Percentiles rank a stretch among this genome's conserved stretches.
Evolutionary conservation across 2,888 invertebrate species (phyloP).

Genomic region (Liposcelis brunnea): DNA sequence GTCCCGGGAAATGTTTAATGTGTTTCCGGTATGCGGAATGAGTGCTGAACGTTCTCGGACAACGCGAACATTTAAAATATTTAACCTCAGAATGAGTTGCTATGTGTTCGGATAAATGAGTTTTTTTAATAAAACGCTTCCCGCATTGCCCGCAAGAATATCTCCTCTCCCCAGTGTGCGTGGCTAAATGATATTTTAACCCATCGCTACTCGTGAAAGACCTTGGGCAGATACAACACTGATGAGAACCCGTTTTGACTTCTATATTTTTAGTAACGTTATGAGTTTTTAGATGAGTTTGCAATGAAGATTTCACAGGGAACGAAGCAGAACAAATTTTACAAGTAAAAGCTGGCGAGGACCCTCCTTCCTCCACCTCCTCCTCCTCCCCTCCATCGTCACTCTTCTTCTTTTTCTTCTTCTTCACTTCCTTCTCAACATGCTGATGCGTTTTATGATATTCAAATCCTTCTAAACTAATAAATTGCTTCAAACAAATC

Average conservation of each 20-base stretch:
- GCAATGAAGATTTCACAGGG: neutral
- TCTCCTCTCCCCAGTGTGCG: conserved; percentile 1
- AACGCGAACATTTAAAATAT: neutral
- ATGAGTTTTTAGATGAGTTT: conserved; percentile 1
- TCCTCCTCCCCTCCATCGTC: neutral
- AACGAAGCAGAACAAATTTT: conserved; percentile 6
- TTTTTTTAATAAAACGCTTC: conserved; percentile 4
- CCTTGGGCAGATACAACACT: conserved; percentile 4
- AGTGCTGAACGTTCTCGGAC: conserved; percentile 4
- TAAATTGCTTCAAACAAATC: neutral
- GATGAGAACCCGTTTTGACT: conserved; percentile 1
- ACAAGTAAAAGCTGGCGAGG: neutral
- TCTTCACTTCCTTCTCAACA: neutral
- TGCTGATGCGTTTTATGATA: conserved; percentile 1
- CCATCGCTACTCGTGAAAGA: conserved; percentile 6
- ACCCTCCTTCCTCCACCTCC: neutral
- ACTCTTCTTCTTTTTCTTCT: neutral
- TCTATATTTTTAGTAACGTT: conserved; percentile 2
- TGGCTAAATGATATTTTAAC: conserved; percentile 4
- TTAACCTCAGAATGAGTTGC: neutral
- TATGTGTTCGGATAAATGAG: conserved; percentile 3
- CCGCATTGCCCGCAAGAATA: conserved; percentile 2
- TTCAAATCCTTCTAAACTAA: neutral
- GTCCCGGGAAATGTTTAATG: conserved; percentile 1
- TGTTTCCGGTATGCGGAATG: conserved; percentile 1